These are phyloP conservation scores for Nanger granti DNA, from an alignment of 2,113 vertebrate genomes.

Conservation along the genomic window DNA sequence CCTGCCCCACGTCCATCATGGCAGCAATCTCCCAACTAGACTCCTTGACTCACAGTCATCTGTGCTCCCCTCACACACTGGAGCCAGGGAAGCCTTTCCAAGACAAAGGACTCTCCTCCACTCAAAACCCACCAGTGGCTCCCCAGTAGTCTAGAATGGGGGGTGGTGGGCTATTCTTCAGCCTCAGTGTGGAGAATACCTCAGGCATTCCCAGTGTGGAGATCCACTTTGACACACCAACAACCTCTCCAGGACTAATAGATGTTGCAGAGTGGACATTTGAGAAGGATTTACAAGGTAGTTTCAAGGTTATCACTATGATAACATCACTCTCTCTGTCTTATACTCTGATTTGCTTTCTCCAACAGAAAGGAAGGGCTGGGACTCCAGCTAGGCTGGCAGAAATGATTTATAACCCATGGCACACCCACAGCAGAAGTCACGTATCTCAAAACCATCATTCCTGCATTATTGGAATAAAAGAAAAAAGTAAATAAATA, in stretches of 20 bases:
- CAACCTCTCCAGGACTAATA: too few species aligned
- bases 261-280: not conserved
- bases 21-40: not conserved
- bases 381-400: not conserved
- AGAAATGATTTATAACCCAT: not conserved
- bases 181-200: not conserved
- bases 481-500: not conserved
- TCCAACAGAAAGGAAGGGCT: not conserved
- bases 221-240: too few species aligned
- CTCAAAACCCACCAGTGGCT: not conserved
- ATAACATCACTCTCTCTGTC: not conserved
- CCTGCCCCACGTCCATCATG: rapidly evolving
- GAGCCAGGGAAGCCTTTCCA: not conserved
- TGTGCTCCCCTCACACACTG: not conserved
- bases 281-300: not conserved
- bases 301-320: not conserved
- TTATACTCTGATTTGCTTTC: not conserved
- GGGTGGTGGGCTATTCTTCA: not conserved
- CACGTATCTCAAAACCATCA: not conserved
- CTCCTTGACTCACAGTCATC: not conserved
- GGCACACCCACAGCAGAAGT: not conserved
- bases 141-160: not conserved
- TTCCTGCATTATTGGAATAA: not conserved
- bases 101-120: not conserved
- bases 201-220: not conserved